Evolutionary conservation across 2,797 vertebrate species (phyloP), one percentile per base, ranked within the genome.

Genomic region (Melanotaenia boesemani): DNA sequence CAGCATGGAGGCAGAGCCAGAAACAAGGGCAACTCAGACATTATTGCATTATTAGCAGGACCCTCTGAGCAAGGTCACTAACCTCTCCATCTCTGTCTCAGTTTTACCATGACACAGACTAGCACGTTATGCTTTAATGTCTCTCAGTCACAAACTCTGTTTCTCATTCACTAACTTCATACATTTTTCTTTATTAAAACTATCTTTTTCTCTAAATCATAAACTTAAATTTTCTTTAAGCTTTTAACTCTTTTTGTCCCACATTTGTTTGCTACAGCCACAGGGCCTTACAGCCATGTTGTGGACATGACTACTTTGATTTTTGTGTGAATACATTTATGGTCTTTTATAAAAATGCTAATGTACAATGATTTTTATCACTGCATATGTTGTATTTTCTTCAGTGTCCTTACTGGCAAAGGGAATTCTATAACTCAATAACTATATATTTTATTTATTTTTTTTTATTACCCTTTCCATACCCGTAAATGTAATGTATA

Each of bases 31-130:
- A 69, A 36, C 76, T 63, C 59, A 36, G 72, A 64, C 81, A 72
- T 77, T 74, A 80, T 56, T 67, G 82, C 63, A 80, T 81, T 80
- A 85, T 85, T 61, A 87, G 74, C 77, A 72, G 67, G 77, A 80
- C 58, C 81, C 81, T 86, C 66, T 63, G 78, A 86, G 86, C 85
- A 88, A 88, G 89, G 89, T 89, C 82, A 83, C 81, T 68, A 74
- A 83, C 85, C 76, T 83, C 67, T 70, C 64, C 63, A 69, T 85
- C 58, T 64, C 72, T 70, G 70, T 71, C 41, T 76, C 54, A 12
- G 68, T 75, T 54, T 78, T 11, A 59, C 41, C 37, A 56, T 54
- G 52, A 58, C 54, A 59, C 70, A 69, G 60, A 82, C 69, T 54
- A 62, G 54, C 57, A 63, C 60, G 50, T 67, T 30, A 73, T 54